Evolutionary conservation across 2,797 vertebrate genomes (phyloP), one percentile per base, ranked within the genome.

Genomic region (Chromis chromis): DNA sequence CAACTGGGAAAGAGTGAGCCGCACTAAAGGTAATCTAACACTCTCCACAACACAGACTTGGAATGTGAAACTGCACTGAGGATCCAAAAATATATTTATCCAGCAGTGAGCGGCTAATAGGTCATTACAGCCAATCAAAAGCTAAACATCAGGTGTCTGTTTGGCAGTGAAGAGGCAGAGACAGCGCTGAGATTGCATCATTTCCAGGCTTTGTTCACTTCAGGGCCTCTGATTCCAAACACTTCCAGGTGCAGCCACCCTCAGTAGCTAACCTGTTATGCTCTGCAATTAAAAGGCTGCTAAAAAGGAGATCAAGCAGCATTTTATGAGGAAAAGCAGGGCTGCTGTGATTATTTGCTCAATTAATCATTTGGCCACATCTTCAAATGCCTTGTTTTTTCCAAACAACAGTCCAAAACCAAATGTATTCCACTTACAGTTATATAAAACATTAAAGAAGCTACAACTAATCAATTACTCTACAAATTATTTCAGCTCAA

Each of bases 121-220:
- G 33, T 25, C 17, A 57, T 52, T 25, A 4, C 0, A 19, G 65
- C n/a, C 46, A 10, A 62, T 54, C 40, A 52, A 21, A 54, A 64
- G 48, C 40, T 19, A 39, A 62, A 70, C 28, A n/a, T 62, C 74
- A 56, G 62, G 40, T 74, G 76, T 70, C 44, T 60, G 27, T 76
- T 16, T 55, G 72, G 80, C 66, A 57, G 74, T 55, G 42, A 64
- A 52, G 81, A 78, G 21, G 48, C 56, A 67, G 6, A 25, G 70
- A 81, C 49, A 33, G 53, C 27, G 28, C 3, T 7, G 46, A 33
- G 46, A n/a, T 92, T 77, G 89, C 82, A 79, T 91, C 81, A 93
- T 70, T 87, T 93, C 92, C 90, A 72, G 77, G 78, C 81, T 22
- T 82, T 76, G 81, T 80, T 87, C 82, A 68, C 84, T 89, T 84